phyloP scores from a whole-genome alignment of 2,888 invertebrate genomes.

The Dilophus febrilis region DNA sequence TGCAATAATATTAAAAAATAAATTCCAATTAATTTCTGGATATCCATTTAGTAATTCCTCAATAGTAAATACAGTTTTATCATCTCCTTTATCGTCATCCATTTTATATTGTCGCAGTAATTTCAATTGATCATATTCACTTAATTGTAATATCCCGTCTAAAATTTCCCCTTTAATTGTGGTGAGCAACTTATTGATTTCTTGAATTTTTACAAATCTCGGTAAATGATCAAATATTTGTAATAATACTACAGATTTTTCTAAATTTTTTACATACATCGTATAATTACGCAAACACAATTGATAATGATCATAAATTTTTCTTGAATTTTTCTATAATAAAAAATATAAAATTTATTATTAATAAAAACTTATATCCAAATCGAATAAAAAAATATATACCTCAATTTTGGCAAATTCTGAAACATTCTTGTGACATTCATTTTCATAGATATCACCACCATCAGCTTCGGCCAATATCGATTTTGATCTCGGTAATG shows the following conservation, averaged over 20 bases:
- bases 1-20: not conserved
- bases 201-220: not conserved
- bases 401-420: not conserved
- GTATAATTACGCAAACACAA: not conserved
- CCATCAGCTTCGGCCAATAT: not conserved
- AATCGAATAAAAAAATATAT: no score
- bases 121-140: not conserved
- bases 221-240: constrained; percentile 1
- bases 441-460: not conserved
- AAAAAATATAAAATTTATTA: no score
- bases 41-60: not conserved
- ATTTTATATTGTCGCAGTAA: no score
- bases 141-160: not conserved
- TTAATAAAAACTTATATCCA: no score
- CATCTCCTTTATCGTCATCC: no score
- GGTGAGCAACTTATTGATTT: not conserved
- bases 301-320: not conserved
- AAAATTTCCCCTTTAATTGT: not conserved
- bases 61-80: no score
- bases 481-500: not conserved
- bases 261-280: not conserved
- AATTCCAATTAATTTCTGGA: constrained; percentile 1
- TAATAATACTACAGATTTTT: not conserved
- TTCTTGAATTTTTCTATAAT: not conserved
- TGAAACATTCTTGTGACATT: not conserved